Conservation (phyloP, 2,888 invertebrate species). For the Stictocephala bisonia region DNA sequence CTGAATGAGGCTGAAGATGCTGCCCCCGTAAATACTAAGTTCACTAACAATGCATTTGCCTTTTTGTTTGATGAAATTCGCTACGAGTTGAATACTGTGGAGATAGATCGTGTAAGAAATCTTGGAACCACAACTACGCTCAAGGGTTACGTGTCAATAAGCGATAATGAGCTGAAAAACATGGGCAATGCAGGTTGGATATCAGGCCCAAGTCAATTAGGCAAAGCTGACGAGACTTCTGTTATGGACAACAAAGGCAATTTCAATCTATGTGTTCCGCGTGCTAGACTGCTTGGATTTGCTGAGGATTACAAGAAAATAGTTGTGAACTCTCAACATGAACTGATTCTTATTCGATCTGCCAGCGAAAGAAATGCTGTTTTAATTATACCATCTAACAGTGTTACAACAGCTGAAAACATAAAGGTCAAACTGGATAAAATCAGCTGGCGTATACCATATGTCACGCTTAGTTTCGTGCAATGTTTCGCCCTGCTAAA, state of each 20-base stretch:
- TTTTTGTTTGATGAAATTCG: conserved; percentile 57
- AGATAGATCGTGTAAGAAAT: conserved; percentile 61
- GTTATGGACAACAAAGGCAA: background rate
- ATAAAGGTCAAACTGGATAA: background rate
- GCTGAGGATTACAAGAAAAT: conserved; percentile 55
- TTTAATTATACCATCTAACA: background rate
- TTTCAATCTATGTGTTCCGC: conserved; percentile 52
- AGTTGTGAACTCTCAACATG: conserved; percentile 41
- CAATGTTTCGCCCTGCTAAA: no score
- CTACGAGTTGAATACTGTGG: conserved; percentile 62
- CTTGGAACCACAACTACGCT: conserved; percentile 54
- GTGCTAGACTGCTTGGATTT: conserved; percentile 52
- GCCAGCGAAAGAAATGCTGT: background rate
- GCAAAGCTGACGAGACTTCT: background rate
- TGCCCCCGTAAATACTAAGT: background rate
- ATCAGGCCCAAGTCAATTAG: conserved; percentile 36
- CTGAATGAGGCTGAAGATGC: background rate
- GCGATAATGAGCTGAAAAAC: background rate
- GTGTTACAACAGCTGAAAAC: background rate
- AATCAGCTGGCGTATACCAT: conserved; percentile 50
- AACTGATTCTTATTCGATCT: conserved; percentile 9
- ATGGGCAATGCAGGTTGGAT: conserved; percentile 32
- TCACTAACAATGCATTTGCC: conserved; percentile 46
- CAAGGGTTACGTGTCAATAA: conserved; percentile 1
- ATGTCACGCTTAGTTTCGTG: no score